These are phyloP conservation scores for Apaloderma vittatum DNA, from an alignment of 2,113 vertebrate species.

Conservation along the genomic window DNA sequence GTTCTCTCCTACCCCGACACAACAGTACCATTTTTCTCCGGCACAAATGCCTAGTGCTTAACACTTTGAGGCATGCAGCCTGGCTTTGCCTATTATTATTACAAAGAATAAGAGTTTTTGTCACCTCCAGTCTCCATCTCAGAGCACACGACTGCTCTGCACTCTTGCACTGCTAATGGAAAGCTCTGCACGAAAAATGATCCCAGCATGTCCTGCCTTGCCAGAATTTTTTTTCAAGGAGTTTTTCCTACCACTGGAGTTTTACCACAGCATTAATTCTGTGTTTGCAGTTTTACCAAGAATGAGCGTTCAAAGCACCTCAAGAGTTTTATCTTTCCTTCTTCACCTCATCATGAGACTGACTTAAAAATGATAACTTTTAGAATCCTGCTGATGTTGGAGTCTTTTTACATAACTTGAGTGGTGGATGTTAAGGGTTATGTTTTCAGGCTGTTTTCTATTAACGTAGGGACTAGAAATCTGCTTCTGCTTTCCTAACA, in stretches of 20 bases:
- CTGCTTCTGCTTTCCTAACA: background rate
- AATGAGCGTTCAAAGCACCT: fast-evolving
- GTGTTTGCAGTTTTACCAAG: background rate
- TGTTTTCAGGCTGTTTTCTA: background rate
- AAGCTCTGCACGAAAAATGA: background rate
- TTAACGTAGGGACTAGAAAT: background rate
- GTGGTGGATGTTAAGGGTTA: background rate
- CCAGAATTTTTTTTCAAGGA: background rate
- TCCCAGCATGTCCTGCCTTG: background rate
- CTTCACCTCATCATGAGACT: background rate
- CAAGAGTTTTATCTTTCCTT: background rate
- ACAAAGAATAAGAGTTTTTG: background rate
- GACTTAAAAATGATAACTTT: background rate
- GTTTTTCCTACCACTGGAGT: background rate
- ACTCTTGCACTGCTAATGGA: background rate
- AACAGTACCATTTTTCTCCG: background rate
- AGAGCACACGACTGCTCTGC: fast-evolving
- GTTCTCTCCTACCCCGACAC: background rate
- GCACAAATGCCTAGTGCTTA: background rate
- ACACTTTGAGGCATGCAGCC: background rate
- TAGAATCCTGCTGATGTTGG: background rate
- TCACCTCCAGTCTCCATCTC: background rate
- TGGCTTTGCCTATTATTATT: background rate
- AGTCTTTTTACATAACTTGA: background rate
- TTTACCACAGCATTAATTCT: background rate